These are phyloP conservation scores for Odocoileus hemionus DNA, from an alignment of 2,113 vertebrate genomes.

Conservation along the genomic window DNA sequence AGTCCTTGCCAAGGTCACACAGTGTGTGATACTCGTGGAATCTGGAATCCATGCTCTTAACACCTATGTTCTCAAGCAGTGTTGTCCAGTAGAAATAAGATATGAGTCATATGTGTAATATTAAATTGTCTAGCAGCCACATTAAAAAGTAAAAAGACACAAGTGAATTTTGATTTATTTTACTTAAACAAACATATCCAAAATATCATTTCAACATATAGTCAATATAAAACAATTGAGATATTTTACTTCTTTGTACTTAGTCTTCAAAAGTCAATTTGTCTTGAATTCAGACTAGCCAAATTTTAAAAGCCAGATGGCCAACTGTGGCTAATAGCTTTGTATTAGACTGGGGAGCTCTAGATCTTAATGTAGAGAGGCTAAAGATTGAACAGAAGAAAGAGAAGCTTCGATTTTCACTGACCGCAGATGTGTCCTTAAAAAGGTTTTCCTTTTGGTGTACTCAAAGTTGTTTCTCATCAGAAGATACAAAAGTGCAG, in stretches of 20 bases:
- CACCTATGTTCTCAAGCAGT: not conserved
- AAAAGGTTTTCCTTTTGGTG: slow-evolving; percentile 93
- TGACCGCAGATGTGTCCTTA: slow-evolving; percentile 95
- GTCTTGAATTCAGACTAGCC: not conserved
- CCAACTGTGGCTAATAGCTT: not conserved
- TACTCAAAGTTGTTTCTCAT: slow-evolving; percentile 98
- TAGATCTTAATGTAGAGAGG: not conserved
- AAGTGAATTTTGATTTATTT: not conserved
- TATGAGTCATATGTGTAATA: not conserved
- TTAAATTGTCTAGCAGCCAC: not conserved
- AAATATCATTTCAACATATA: not conserved
- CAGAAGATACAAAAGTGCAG: slow-evolving; percentile 94
- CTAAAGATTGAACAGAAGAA: not conserved
- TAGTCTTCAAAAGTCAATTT: not conserved
- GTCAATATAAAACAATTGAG: not conserved
- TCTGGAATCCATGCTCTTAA: not conserved
- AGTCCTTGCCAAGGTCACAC: not conserved
- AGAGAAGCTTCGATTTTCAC: slow-evolving; percentile 48
- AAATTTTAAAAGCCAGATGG: not conserved
- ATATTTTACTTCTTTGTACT: not conserved
- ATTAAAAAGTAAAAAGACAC: not conserved
- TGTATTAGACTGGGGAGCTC: not conserved
- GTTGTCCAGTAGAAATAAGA: not conserved
- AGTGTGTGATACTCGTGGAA: not conserved
- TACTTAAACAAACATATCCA: not conserved